These are phyloP conservation scores for Mustela nigripes DNA, from an alignment of 2,113 vertebrate genomes.

Conservation along the genomic window DNA sequence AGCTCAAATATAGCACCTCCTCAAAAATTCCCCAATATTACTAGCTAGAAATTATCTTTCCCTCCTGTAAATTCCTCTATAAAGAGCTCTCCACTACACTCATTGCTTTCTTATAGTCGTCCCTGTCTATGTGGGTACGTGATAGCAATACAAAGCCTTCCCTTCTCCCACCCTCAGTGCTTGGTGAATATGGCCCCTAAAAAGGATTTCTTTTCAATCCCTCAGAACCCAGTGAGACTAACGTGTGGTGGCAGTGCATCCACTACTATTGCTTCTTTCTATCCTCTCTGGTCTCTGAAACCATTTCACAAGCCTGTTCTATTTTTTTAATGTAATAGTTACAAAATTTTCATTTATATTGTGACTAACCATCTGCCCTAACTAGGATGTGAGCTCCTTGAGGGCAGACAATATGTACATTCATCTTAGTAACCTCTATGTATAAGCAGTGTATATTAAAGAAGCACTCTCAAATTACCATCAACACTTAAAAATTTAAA, in stretches of 20 bases:
- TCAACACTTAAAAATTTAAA: neutral
- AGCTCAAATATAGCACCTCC: neutral
- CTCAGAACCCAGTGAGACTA: neutral
- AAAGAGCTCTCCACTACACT: neutral
- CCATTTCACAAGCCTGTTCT: neutral
- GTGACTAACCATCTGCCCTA: neutral
- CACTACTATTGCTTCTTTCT: neutral
- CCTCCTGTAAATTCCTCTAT: neutral
- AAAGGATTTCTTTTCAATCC: neutral
- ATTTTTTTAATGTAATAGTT: constrained; percentile 22
- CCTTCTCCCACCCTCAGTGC: neutral
- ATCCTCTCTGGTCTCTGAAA: neutral
- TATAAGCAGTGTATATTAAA: neutral
- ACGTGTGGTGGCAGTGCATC: neutral
- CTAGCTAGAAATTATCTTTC: neutral
- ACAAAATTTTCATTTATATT: neutral
- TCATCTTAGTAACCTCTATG: neutral
- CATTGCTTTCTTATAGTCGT: neutral
- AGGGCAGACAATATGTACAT: neutral
- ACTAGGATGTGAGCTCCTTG: neutral
- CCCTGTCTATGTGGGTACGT: neutral
- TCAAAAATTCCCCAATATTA: neutral
- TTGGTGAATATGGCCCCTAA: neutral
- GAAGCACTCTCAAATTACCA: neutral
- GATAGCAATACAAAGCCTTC: neutral